Evolutionary conservation across 1,140 invertebrate species (phyloP).

Genomic region (Dreissena rostriformis): DNA sequence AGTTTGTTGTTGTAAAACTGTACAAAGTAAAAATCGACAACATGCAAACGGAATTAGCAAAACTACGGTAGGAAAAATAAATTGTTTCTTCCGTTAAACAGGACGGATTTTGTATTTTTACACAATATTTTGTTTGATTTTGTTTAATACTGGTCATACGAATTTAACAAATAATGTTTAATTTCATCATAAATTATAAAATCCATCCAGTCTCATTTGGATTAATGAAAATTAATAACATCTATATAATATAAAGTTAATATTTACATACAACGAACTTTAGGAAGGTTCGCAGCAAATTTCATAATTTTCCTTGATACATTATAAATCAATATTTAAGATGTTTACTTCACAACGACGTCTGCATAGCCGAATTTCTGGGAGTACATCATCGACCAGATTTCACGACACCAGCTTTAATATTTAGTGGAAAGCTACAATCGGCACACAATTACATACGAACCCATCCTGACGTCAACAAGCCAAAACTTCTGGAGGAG

Average conservation of each 20-base stretch:
- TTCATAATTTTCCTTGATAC: neutral
- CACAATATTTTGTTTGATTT: no score
- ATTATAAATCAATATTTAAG: slow-evolving; percentile 12
- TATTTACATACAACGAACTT: neutral
- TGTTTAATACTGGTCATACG: no score
- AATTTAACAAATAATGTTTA: neutral
- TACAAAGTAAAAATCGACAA: slow-evolving; percentile 27
- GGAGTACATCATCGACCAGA: slow-evolving; percentile 31
- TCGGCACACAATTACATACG: slow-evolving; percentile 54
- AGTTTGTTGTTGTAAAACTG: slow-evolving; percentile 31
- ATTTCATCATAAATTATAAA: neutral
- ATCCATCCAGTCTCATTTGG: neutral
- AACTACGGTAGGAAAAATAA: slow-evolving; percentile 24
- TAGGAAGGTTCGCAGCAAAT: neutral
- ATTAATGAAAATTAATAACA: no score
- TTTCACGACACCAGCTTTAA: slow-evolving; percentile 46
- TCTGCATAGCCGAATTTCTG: slow-evolving; percentile 48
- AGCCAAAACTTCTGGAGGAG: slow-evolving; percentile 46
- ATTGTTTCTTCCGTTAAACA: no score
- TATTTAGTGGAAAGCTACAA: slow-evolving; percentile 61
- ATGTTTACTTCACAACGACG: slow-evolving; percentile 37
- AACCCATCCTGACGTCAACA: slow-evolving; percentile 22
- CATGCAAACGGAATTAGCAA: slow-evolving; percentile 36
- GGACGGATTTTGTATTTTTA: no score
- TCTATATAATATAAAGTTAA: neutral